phyloP scores from a whole-genome alignment of 2,113 vertebrate species.

The Brachyhypopomus occidentalis region DNA sequence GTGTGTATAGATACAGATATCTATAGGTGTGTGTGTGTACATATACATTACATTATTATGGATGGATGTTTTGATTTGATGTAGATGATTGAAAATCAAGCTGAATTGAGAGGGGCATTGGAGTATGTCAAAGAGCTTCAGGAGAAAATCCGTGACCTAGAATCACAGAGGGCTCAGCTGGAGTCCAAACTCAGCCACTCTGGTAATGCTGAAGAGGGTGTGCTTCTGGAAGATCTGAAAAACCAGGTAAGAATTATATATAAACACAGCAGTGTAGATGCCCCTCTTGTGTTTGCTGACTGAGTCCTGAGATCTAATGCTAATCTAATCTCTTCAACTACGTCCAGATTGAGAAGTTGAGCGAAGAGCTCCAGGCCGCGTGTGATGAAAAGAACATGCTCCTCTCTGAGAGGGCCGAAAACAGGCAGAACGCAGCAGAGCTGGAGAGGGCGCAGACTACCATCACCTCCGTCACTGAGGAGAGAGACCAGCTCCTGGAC shows the following conservation, averaged over 20 bases:
- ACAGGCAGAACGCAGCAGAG: neutral
- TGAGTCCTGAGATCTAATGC: neutral
- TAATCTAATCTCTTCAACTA: neutral
- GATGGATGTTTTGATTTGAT: neutral
- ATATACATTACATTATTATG: neutral
- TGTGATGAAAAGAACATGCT: slow-evolving; percentile 41
- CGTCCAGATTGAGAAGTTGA: slow-evolving; percentile 7
- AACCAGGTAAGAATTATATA: slow-evolving; percentile 14
- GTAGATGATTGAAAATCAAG: slow-evolving; percentile 62
- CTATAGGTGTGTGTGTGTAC: no score
- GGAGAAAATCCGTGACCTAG: slow-evolving; percentile 13
- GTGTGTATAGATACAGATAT: no score
- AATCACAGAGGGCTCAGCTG: slow-evolving; percentile 14
- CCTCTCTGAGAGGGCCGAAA: slow-evolving; percentile 7
- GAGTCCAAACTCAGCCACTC: slow-evolving; percentile 1
- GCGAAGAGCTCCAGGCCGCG: slow-evolving; percentile 16
- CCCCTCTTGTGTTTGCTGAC: no score
- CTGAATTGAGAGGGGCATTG: slow-evolving; percentile 51
- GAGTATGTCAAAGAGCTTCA: slow-evolving; percentile 45
- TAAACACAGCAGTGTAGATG: neutral
- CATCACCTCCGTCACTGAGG: slow-evolving; percentile 53
- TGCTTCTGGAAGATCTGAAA: slow-evolving; percentile 17
- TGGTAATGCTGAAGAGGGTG: neutral
- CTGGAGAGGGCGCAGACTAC: slow-evolving; percentile 44
- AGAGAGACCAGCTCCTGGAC: slow-evolving; percentile 50